Evolutionary conservation across 2,888 invertebrate genomes (phyloP).

Genomic region (Caenorhabditis sp.): DNA sequence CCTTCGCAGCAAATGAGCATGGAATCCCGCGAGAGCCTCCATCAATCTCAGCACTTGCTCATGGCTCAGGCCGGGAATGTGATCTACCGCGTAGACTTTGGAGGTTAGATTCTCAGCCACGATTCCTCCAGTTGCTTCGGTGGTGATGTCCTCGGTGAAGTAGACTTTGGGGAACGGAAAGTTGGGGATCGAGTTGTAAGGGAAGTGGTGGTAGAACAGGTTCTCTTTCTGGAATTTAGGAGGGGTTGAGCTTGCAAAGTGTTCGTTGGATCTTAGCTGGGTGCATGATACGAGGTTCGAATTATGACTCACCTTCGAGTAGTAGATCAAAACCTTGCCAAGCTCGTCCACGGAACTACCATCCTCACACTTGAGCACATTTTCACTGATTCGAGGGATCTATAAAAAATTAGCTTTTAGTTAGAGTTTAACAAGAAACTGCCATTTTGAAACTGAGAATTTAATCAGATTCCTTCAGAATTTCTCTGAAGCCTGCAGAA

Average conservation of each 20-base stretch:
- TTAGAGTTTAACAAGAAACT: too few species aligned
- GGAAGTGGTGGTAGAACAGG: constrained; percentile 52
- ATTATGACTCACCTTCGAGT: constrained; percentile 15
- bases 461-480: too few species aligned
- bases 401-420: background rate
- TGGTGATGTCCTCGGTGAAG: constrained; percentile 37
- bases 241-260: background rate
- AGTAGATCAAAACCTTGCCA: constrained; percentile 12
- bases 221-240: constrained; percentile 56
- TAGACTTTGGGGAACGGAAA: constrained; percentile 54
- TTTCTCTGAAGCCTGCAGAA: too few species aligned
- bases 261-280: too few species aligned
- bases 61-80: constrained; percentile 50
- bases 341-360: background rate
- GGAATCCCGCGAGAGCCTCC: constrained; percentile 48
- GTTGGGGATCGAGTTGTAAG: constrained; percentile 26
- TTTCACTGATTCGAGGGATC: constrained; percentile 47
- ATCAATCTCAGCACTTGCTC: constrained; percentile 41
- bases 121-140: constrained; percentile 49
- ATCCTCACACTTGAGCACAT: constrained; percentile 29
- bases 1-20: constrained; percentile 19
- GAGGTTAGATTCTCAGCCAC: constrained; percentile 45
- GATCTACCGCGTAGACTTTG: constrained; percentile 37
- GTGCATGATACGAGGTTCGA: too few species aligned
- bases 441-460: too few species aligned